Percentiles rank a stretch among this genome's conserved stretches.
These are phyloP conservation scores for Chrysopilus asiliformis DNA, from an alignment of 2,888 invertebrate species.

Conservation along the genomic window DNA sequence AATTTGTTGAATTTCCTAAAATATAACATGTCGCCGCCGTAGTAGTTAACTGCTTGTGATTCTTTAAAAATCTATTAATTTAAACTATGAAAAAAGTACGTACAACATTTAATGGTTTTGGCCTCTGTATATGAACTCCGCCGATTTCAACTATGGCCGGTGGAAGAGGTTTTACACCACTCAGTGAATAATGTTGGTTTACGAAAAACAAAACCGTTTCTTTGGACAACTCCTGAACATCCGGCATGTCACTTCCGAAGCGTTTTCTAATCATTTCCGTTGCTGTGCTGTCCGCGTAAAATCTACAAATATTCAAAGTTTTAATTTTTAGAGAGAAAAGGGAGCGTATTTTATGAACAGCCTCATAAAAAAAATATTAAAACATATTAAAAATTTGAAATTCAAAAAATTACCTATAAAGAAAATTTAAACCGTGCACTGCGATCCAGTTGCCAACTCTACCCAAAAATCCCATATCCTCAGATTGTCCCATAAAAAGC, in stretches of 20 bases:
- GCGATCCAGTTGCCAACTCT: slow-evolving; percentile 38
- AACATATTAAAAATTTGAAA: slow-evolving; percentile 10
- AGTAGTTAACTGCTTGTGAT: no score
- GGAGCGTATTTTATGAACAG: background rate
- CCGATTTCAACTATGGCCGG: slow-evolving; percentile 50
- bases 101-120: slow-evolving; percentile 27
- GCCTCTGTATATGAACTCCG: slow-evolving; percentile 42
- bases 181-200: slow-evolving; percentile 47
- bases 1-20: slow-evolving; percentile 42
- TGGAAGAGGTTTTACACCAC: slow-evolving; percentile 43
- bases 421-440: slow-evolving; percentile 21
- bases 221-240: slow-evolving; percentile 36
- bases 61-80: no score
- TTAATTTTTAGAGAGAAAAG: no score
- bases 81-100: no score
- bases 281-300: slow-evolving; percentile 18
- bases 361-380: background rate
- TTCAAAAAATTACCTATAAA: slow-evolving; percentile 23
- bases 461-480: slow-evolving; percentile 34
- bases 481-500: slow-evolving; percentile 38
- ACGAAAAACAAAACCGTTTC: slow-evolving; percentile 42
- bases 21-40: slow-evolving; percentile 1
- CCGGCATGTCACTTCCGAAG: slow-evolving; percentile 35
- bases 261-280: slow-evolving; percentile 28
- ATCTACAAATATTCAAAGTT: slow-evolving; percentile 7